Percentiles rank a stretch among this genome's conserved stretches.
phyloP scores from a whole-genome alignment of 1,140 invertebrate genomes.

The Wiebesia pumilae region DNA sequence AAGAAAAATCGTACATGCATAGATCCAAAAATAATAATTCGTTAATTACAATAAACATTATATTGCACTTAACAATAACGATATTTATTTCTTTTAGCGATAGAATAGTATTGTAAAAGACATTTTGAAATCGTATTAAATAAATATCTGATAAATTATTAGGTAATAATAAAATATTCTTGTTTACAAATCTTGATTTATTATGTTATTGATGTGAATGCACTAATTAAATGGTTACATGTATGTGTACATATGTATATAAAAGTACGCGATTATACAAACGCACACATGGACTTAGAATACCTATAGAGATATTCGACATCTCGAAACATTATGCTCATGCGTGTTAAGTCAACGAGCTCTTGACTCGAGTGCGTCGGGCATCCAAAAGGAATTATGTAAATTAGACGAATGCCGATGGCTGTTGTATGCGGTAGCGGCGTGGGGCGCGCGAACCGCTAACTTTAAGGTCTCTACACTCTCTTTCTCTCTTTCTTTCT shows the following conservation, averaged over 20 bases:
- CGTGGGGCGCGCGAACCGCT: constrained; percentile 47
- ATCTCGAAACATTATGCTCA: not conserved
- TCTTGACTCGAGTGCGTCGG: not conserved
- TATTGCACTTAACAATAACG: no score
- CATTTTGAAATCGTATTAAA: no score
- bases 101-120: no score
- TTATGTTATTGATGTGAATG: no score
- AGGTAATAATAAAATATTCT: no score
- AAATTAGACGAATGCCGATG: constrained; percentile 51
- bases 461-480: constrained; percentile 42
- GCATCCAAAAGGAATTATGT: constrained; percentile 51
- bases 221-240: no score
- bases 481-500: not conserved
- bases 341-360: not conserved
- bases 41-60: not conserved
- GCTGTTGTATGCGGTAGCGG: not conserved
- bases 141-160: no score
- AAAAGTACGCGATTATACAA: no score
- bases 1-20: not conserved
- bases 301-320: not conserved
- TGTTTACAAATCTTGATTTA: no score
- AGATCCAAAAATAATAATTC: not conserved
- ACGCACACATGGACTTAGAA: no score
- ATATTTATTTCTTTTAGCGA: no score
- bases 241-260: no score